A percentile compares a stretch with the other conserved stretches of the same genome.
These are phyloP conservation scores for Thera britannica DNA, from an alignment of 2,888 invertebrate genomes.

Conservation along the genomic window DNA sequence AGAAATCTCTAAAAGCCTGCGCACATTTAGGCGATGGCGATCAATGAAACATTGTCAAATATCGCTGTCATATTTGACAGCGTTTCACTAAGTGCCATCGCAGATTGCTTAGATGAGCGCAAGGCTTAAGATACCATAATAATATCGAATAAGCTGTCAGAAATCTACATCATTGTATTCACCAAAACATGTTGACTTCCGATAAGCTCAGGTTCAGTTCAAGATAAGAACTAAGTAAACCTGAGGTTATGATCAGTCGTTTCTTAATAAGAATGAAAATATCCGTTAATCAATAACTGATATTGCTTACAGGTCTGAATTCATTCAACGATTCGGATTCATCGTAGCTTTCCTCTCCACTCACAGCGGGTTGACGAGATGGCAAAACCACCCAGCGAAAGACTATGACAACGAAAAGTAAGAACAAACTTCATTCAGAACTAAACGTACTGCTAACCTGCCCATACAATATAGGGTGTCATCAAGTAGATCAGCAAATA, in stretches of 20 bases:
- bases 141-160: too few species aligned
- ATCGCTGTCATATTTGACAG: too few species aligned
- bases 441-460: neutral
- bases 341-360: conserved; percentile 95
- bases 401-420: conserved; percentile 73
- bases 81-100: too few species aligned
- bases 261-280: neutral
- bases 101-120: too few species aligned
- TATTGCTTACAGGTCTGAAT: conserved; percentile 88
- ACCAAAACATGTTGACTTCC: neutral
- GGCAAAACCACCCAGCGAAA: conserved; percentile 88
- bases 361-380: conserved; percentile 94
- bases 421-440: conserved; percentile 4
- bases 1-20: too few species aligned
- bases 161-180: too few species aligned
- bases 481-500: neutral
- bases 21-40: too few species aligned
- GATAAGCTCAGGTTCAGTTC: neutral
- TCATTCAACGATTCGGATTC: conserved; percentile 93
- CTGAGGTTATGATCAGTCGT: too few species aligned
- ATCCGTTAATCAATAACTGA: conserved; percentile 1
- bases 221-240: too few species aligned
- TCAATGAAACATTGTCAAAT: too few species aligned
- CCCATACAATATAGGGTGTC: neutral
- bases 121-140: too few species aligned